Percentiles rank a stretch among this genome's conserved stretches.
phyloP scores from a whole-genome alignment of 2,797 vertebrate genomes.

The Triplophysa bombifrons region DNA sequence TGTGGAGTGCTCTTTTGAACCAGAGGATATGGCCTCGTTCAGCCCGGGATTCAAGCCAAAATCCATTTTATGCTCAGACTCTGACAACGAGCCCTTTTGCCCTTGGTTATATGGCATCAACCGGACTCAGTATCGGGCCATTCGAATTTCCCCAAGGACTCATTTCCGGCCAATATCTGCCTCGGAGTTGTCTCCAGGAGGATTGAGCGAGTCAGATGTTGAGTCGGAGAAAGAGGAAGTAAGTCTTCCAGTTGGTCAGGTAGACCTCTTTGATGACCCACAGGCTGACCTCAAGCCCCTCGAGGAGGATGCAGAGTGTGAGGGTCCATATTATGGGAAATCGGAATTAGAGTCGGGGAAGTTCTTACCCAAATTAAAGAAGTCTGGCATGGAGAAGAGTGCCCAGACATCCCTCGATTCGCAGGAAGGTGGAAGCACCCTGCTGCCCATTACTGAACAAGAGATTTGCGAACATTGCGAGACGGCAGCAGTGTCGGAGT shows the following conservation, averaged over 20 bases:
- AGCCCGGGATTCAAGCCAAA: slow-evolving; percentile 97
- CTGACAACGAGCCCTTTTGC: slow-evolving; percentile 89
- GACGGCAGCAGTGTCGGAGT: slow-evolving; percentile 74
- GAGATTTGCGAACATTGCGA: slow-evolving; percentile 88
- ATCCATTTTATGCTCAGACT: slow-evolving; percentile 96
- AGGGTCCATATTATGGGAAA: slow-evolving; percentile 97
- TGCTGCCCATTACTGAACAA: slow-evolving; percentile 82
- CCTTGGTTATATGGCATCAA: slow-evolving; percentile 92
- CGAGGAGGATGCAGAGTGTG: slow-evolving; percentile 97
- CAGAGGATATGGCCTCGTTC: slow-evolving; percentile 94
- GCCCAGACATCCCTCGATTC: slow-evolving; percentile 99
- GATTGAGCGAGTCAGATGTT: slow-evolving; percentile 93
- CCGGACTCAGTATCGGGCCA: slow-evolving; percentile 96
- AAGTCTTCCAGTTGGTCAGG: slow-evolving; percentile 80
- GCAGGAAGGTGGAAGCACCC: slow-evolving; percentile 88
- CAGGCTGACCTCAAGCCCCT: slow-evolving; percentile 97
- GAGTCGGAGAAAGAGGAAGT: slow-evolving; percentile 97
- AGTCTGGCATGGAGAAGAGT: slow-evolving; percentile 99
- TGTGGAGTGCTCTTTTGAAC: slow-evolving; percentile 98
- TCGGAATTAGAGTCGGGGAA: slow-evolving; percentile 98
- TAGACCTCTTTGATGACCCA: slow-evolving; percentile 90
- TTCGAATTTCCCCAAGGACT: slow-evolving; percentile 97
- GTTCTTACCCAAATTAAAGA: slow-evolving; percentile 95
- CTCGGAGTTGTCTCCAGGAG: slow-evolving; percentile 94
- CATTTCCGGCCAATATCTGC: slow-evolving; percentile 98